Percentiles rank a stretch among this genome's conserved stretches.
These are phyloP conservation scores for Rhinella marina DNA, from an alignment of 2,797 vertebrate genomes.

Conservation along the genomic window DNA sequence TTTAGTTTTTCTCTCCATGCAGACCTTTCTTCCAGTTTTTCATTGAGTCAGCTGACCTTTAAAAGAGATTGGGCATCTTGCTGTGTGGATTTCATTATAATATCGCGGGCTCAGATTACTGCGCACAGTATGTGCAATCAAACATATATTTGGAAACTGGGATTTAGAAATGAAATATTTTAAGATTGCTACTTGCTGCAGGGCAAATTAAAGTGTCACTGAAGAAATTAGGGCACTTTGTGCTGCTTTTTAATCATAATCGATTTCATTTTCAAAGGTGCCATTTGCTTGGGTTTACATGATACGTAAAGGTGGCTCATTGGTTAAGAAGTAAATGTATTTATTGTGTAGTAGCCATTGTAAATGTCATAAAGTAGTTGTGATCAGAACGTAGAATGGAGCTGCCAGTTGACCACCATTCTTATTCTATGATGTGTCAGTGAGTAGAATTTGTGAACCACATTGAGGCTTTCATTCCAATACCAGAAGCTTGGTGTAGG, in stretches of 20 bases:
- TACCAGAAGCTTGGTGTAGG: too few species aligned
- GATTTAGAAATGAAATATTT: conserved; percentile 46
- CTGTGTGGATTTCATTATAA: conserved; percentile 54
- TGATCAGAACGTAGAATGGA: neutral
- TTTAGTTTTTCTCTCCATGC: neutral
- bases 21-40: conserved; percentile 5
- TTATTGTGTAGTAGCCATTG: neutral
- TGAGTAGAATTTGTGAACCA: too few species aligned
- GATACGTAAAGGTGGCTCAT: neutral
- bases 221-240: conserved; percentile 15
- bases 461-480: too few species aligned
- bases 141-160: conserved; percentile 43
- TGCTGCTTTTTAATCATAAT: neutral
- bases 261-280: neutral
- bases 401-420: too few species aligned
- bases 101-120: conserved; percentile 38
- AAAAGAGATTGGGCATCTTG: conserved; percentile 32
- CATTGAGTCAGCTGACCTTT: conserved; percentile 53
- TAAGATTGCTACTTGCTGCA: neutral
- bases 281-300: neutral
- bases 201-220: neutral
- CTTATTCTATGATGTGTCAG: too few species aligned
- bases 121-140: conserved; percentile 47
- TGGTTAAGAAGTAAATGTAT: neutral
- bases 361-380: neutral